phyloP scores from a whole-genome alignment of 2,113 vertebrate species.

The Nyctibius bracteatus region DNA sequence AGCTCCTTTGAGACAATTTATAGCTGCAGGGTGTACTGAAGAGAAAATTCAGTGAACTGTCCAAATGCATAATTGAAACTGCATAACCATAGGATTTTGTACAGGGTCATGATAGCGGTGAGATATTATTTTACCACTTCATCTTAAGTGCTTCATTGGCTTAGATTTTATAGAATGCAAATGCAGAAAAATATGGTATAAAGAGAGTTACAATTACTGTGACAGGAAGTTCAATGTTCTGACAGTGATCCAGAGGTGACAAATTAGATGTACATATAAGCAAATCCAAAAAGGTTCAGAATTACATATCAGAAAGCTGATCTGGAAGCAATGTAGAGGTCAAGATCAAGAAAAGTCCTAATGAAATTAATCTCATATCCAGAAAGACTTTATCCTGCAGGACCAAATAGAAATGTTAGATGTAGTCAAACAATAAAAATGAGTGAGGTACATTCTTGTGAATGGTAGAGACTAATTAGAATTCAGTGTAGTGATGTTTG shows the following conservation, averaged over 20 bases:
- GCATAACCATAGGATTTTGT: background rate
- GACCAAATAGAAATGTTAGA: background rate
- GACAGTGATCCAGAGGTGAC: background rate
- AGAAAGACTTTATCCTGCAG: background rate
- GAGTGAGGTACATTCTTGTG: background rate
- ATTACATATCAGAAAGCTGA: background rate
- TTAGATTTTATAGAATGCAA: background rate
- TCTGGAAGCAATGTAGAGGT: background rate
- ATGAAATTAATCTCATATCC: background rate
- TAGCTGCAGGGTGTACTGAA: background rate
- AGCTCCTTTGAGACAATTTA: conserved; percentile 32
- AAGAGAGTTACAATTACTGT: background rate
- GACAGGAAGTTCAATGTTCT: background rate
- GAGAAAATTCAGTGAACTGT: conserved; percentile 10
- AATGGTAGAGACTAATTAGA: conserved; percentile 19
- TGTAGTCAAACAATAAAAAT: conserved; percentile 28
- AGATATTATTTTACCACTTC: background rate
- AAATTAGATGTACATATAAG: background rate
- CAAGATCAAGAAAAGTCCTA: background rate
- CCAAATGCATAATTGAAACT: conserved; percentile 27
- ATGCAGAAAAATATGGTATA: background rate
- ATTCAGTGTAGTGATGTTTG: conserved; percentile 18
- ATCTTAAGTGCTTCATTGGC: conserved; percentile 23
- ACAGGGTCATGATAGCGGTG: background rate
- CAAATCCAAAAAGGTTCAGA: background rate